Evolutionary conservation across 2,888 invertebrate species (phyloP).

Genomic region (Fragum sueziense): DNA sequence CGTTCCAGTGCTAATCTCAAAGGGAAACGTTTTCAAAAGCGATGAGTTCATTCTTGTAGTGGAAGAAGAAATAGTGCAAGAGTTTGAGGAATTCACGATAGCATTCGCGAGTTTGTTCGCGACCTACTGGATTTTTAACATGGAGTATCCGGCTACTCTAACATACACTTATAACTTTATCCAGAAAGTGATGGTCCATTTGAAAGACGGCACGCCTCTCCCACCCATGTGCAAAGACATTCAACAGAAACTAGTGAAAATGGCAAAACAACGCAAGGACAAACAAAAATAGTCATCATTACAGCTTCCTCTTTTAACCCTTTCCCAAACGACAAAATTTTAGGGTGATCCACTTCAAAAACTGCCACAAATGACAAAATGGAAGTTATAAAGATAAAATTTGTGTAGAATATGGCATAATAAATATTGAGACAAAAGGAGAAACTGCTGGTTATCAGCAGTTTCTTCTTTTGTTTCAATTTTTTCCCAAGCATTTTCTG

Average conservation of each 20-base stretch:
- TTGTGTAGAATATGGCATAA: too few relatives aligned
- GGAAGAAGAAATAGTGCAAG: conserved; percentile 77
- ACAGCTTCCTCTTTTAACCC: too few relatives aligned
- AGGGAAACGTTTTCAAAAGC: conserved; percentile 75
- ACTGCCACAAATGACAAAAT: too few relatives aligned
- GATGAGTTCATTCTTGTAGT: conserved; percentile 78
- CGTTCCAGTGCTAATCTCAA: conserved; percentile 77
- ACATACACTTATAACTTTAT: conserved; percentile 76
- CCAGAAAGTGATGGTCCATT: conserved; percentile 73
- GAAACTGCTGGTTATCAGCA: too few relatives aligned
- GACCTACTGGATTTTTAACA: conserved; percentile 79
- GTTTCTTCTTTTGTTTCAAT: too few relatives aligned
- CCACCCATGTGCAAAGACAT: conserved; percentile 71
- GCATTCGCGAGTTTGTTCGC: conserved; percentile 77
- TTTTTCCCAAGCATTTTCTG: too few relatives aligned
- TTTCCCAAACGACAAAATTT: too few relatives aligned
- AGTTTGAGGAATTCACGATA: conserved; percentile 78
- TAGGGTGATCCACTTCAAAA: too few relatives aligned
- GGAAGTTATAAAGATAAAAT: too few relatives aligned
- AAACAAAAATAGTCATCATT: conserved; percentile 33
- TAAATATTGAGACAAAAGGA: too few relatives aligned
- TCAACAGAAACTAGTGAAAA: conserved; percentile 61
- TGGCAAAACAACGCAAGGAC: conserved; percentile 53
- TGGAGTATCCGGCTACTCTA: conserved; percentile 76
- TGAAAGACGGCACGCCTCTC: conserved; percentile 69